These are phyloP conservation scores for Clitarchus hookeri DNA, from an alignment of 2,888 invertebrate species.

Conservation along the genomic window DNA sequence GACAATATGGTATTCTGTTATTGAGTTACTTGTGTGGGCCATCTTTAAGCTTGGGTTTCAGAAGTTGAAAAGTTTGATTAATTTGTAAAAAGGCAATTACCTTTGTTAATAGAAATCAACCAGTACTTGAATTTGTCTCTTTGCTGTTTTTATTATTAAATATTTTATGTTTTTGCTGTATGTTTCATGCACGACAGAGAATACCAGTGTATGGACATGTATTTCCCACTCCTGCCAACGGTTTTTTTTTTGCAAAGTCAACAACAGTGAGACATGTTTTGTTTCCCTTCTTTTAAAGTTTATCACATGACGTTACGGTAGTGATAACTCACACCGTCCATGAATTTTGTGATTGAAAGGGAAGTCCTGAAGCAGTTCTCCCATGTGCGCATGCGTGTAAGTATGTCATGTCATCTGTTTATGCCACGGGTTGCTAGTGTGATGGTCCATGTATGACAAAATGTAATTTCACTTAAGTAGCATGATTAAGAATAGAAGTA, in stretches of 20 bases:
- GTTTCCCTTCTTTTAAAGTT: background rate
- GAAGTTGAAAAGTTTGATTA: no score
- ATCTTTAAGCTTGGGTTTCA: no score
- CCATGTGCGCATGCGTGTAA: background rate
- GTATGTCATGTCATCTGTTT: background rate
- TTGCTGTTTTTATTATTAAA: no score
- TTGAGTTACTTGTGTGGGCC: background rate
- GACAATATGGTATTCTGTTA: background rate
- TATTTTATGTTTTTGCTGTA: no score
- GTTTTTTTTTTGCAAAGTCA: background rate
- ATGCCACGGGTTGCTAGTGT: background rate
- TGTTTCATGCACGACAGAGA: no score
- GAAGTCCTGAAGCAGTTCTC: background rate
- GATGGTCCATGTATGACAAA: background rate
- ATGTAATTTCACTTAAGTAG: background rate
- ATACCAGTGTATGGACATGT: no score
- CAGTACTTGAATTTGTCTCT: no score
- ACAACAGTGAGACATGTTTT: background rate
- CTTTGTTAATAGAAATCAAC: no score
- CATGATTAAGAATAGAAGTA: background rate
- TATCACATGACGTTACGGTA: background rate
- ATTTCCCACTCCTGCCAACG: no score
- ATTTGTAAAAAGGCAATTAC: no score
- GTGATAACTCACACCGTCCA: constrained; percentile 5
- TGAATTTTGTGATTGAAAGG: background rate